Evolutionary conservation across 2,797 vertebrate species (phyloP).

Genomic region (Euphonia xanthogaster): DNA sequence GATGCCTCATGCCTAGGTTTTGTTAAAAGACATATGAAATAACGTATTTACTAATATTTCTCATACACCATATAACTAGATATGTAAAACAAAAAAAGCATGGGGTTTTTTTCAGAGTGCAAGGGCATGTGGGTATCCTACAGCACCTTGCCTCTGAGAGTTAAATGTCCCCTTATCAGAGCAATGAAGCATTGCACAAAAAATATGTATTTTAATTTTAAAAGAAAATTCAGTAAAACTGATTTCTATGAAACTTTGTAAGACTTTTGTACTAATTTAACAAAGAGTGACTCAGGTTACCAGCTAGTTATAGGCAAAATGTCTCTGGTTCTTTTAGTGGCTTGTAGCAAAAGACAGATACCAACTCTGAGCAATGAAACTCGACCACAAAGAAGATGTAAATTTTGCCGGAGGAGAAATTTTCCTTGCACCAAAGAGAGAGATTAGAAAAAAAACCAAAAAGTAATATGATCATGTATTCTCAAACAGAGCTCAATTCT

Average conservation of each 20-base stretch:
- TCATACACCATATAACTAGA: neutral
- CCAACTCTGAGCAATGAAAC: neutral
- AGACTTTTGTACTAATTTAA: neutral
- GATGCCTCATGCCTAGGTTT: neutral
- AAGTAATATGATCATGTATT: neutral
- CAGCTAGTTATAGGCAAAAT: neutral
- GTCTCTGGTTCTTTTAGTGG: neutral
- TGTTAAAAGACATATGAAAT: neutral
- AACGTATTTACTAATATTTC: neutral
- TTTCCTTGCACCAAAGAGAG: neutral
- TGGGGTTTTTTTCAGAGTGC: neutral
- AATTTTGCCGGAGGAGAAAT: neutral
- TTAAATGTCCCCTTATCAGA: neutral
- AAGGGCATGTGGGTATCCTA: neutral
- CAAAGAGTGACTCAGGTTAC: neutral
- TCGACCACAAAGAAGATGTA: neutral
- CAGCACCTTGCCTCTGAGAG: neutral
- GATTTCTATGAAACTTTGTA: neutral
- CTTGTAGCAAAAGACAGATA: neutral
- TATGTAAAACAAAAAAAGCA: neutral
- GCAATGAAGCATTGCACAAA: neutral
- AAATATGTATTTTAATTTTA: neutral
- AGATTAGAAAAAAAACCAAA: accelerated
- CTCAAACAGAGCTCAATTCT: neutral
- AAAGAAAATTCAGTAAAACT: neutral